Evolutionary conservation across 1,140 invertebrate species (phyloP).

Genomic region (Popillia japonica): DNA sequence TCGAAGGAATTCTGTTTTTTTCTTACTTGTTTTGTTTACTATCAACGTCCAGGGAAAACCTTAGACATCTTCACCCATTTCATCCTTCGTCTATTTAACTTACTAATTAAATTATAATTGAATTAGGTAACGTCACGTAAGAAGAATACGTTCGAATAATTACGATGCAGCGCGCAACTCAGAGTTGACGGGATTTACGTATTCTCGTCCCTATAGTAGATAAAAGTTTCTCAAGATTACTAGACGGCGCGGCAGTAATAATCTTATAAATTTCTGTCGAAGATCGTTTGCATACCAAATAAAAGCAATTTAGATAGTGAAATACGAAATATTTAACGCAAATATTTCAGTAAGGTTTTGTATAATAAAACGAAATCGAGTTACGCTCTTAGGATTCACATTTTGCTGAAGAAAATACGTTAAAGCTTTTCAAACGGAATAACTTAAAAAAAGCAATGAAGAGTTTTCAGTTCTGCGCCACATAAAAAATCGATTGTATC

Average conservation of each 20-base stretch:
- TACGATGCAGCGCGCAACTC: not conserved
- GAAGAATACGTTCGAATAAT: not conserved
- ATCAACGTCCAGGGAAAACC: not conserved
- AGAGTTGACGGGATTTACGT: not conserved
- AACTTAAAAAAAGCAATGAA: too few relatives aligned
- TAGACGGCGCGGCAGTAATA: not conserved
- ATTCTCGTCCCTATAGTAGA: not conserved
- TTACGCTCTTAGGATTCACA: too few relatives aligned
- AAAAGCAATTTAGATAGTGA: not conserved
- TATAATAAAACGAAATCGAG: too few relatives aligned
- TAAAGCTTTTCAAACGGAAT: too few relatives aligned
- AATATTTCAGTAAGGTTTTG: not conserved
- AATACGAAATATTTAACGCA: not conserved
- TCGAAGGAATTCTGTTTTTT: slow-evolving; percentile 50
- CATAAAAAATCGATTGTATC: too few relatives aligned
- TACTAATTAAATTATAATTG: not conserved
- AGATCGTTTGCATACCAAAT: not conserved
- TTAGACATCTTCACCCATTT: not conserved
- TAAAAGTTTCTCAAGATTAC: not conserved
- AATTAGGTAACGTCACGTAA: not conserved
- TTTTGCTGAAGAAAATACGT: too few relatives aligned
- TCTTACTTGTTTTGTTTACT: not conserved
- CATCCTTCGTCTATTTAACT: not conserved
- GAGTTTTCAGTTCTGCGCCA: too few relatives aligned
- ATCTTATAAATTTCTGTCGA: not conserved